These are phyloP conservation scores for Eubucco bourcierii DNA, from an alignment of 2,113 vertebrate genomes.

Conservation along the genomic window DNA sequence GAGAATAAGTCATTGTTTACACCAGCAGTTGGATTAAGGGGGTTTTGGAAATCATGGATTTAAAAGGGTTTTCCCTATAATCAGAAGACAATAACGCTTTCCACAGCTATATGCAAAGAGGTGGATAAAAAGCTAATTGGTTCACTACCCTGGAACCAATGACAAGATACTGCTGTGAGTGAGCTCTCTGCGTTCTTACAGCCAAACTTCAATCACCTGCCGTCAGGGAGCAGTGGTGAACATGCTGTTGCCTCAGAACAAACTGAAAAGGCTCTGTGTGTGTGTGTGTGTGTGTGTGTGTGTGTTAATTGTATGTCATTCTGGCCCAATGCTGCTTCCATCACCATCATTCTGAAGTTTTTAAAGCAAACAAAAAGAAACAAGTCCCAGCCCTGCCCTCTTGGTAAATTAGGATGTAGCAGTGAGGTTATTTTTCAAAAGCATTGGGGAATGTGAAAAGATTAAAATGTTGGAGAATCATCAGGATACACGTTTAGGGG, in stretches of 20 bases:
- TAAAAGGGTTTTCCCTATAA: constrained; percentile 23
- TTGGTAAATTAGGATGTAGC: not conserved
- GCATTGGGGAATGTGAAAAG: not conserved
- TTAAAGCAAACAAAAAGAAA: not conserved
- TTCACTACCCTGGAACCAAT: not conserved
- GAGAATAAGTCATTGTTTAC: constrained; percentile 37
- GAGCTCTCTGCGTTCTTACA: not conserved
- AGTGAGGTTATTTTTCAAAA: not conserved
- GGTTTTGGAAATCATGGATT: constrained; percentile 56
- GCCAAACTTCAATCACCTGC: not conserved
- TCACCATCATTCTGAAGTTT: not conserved
- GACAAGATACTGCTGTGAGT: not conserved
- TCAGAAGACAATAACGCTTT: constrained; percentile 37
- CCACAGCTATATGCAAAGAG: constrained; percentile 38
- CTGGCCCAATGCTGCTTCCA: not conserved
- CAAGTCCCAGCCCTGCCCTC: not conserved
- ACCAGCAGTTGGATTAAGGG: constrained; percentile 54
- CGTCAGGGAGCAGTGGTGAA: not conserved
- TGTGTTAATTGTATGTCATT: not conserved
- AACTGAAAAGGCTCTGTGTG: not conserved
- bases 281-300: no score
- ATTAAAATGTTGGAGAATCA: not conserved
- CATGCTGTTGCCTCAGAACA: not conserved
- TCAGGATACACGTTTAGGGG: not conserved
- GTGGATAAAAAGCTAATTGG: constrained; percentile 20